Base-by-base conservation (phyloP, 1,140 invertebrate genomes). In the Drosophila nigromelanica region DNA sequence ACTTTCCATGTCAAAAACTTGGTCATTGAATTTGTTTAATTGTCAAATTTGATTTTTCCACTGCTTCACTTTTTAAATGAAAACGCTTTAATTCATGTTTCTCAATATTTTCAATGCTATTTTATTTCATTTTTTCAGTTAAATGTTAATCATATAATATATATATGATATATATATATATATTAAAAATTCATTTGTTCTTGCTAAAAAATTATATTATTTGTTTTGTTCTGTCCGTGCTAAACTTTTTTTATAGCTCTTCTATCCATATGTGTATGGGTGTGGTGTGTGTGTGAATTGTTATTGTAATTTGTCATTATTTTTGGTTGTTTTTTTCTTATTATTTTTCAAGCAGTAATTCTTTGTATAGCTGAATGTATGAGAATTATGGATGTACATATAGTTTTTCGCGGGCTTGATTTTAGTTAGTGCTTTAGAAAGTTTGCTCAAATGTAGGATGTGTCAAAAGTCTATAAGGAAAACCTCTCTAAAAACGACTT, bases 281-380 rank as follows among this genome's bases (percentile, higher is more conserved):
- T 58, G 30, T 58, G 14, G 27, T 42, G 6, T 51, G 27, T 70
- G 40, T 50, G 50, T 50, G 11, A 18, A 60, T 75, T 70, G 37
- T 76, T 80, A 76, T 80, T 80, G 77, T 76, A 75, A 67, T 72
- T 72, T 72, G 72, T 75, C 78, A 80, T 80, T 62, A 30, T 21
- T 51, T 30, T 35, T 30, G 6, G 4, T 4, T 55, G 27, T 14
- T 2, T 42, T 24, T 27, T 40, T 27, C 10, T 42, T 10, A 15
- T n/a, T 27, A 15, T 39, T 40, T 43, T 54, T 62, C 47, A 70
- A 70, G 67, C 59, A 63, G 50, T 62, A 45, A 69, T 24, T 61
- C 10, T 24, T 21, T 33, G 40, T 43, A 33, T 60, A 45, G 47
- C 66, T 52, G 27, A 42, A 18, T 30, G 40, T 45, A 10, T 48